Evolutionary conservation across 1,140 invertebrate genomes (phyloP).

Genomic region (Drosophila bipectinata): DNA sequence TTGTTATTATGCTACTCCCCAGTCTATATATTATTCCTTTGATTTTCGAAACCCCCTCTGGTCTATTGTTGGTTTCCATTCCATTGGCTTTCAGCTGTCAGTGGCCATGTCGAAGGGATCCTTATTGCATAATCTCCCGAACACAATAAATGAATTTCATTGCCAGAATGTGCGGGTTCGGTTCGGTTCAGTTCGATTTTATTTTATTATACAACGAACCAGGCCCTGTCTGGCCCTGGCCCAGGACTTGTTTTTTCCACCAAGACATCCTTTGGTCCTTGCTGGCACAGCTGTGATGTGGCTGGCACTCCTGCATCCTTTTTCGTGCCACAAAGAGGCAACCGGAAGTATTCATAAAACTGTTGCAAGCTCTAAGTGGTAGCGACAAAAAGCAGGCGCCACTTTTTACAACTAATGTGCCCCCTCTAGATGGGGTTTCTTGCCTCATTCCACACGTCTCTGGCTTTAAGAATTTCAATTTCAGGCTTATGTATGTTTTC

Average conservation of each 20-base stretch:
- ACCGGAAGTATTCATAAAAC: conserved; percentile 28
- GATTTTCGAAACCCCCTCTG: background rate
- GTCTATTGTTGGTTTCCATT: background rate
- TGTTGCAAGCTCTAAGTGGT: background rate
- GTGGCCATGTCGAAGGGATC: conserved; percentile 1
- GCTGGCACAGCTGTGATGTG: background rate
- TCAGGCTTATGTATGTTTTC: background rate
- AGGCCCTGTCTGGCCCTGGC: background rate
- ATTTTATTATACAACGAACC: background rate
- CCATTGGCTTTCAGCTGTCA: conserved; percentile 5
- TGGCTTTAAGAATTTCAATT: background rate
- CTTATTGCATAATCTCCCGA: background rate
- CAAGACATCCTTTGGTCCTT: background rate
- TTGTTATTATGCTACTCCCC: conserved; percentile 6
- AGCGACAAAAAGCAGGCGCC: conserved; percentile 1
- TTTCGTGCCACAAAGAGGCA: conserved; percentile 15
- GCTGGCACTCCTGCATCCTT: too few relatives aligned
- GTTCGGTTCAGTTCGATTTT: background rate
- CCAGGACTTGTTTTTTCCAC: background rate
- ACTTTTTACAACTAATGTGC: conserved; percentile 12
- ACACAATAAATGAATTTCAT: conserved; percentile 4
- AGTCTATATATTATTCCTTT: conserved; percentile 21
- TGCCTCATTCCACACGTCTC: background rate
- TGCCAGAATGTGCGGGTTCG: background rate
- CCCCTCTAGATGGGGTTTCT: background rate